A percentile compares a stretch with the other conserved stretches of the same genome.
Evolutionary conservation across 2,113 vertebrate genomes (phyloP).

Genomic region (Takifugu bimaculatus): DNA sequence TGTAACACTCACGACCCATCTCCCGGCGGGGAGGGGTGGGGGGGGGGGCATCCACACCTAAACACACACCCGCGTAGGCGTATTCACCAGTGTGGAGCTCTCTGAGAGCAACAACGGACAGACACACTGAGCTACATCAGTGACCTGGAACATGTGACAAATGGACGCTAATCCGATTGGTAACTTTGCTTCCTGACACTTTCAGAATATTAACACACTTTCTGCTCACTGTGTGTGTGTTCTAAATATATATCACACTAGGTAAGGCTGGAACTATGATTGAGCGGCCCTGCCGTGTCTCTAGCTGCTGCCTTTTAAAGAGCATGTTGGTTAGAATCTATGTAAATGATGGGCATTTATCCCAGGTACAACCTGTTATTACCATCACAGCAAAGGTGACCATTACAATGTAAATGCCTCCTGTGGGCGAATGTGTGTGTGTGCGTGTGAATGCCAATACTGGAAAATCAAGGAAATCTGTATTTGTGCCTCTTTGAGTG

Average conservation of each 20-base stretch:
- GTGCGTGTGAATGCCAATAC: slow-evolving; percentile 8
- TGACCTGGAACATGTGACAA: background rate
- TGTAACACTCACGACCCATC: slow-evolving; percentile 11
- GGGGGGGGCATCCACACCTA: slow-evolving; percentile 49
- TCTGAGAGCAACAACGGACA: slow-evolving; percentile 67
- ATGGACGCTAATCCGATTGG: too few relatives aligned
- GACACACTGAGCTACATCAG: slow-evolving; percentile 28
- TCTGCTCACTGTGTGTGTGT: background rate
- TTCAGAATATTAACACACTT: background rate
- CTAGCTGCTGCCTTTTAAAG: slow-evolving; percentile 13
- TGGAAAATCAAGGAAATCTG: background rate
- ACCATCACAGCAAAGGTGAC: slow-evolving; percentile 49
- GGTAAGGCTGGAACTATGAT: too few relatives aligned
- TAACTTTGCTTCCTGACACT: too few relatives aligned
- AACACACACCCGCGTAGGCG: slow-evolving; percentile 25
- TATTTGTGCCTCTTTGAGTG: background rate
- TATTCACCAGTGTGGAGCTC: slow-evolving; percentile 57
- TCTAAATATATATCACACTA: too few relatives aligned
- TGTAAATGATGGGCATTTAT: slow-evolving; percentile 31
- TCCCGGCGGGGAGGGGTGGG: background rate
- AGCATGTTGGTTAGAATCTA: background rate
- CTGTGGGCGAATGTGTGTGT: background rate
- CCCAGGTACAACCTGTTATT: slow-evolving; percentile 37
- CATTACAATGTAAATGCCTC: slow-evolving; percentile 38
- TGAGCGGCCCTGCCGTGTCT: background rate